Percentiles rank a stretch among this genome's conserved stretches.
Conservation (phyloP, 2,113 vertebrate genomes). For the Triplophysa rosa region DNA sequence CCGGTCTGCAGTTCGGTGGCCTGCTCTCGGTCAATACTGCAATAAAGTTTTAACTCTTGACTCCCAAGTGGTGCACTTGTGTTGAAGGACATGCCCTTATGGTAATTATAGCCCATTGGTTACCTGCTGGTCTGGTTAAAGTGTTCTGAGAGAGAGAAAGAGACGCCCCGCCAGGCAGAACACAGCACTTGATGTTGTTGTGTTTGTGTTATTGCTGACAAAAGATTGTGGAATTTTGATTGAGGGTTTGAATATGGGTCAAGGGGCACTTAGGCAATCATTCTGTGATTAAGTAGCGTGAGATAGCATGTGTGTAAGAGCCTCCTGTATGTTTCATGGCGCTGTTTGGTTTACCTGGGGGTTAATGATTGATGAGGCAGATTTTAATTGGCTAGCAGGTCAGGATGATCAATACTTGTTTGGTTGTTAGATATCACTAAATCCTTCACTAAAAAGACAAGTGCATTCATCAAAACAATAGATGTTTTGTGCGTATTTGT, state of each 20-base stretch:
- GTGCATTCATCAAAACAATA: slow-evolving; percentile 56
- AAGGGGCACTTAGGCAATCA: slow-evolving; percentile 26
- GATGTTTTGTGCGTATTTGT: slow-evolving; percentile 48
- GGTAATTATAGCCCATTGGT: slow-evolving; percentile 44
- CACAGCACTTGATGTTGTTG: background rate
- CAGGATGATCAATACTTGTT: background rate
- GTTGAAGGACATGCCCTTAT: slow-evolving; percentile 43
- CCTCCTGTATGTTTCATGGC: background rate
- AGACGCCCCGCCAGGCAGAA: background rate
- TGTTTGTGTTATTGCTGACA: background rate
- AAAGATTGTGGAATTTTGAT: slow-evolving; percentile 11
- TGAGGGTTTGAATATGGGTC: background rate
- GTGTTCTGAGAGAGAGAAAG: background rate
- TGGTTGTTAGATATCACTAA: background rate
- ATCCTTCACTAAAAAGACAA: slow-evolving; percentile 1
- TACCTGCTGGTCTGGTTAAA: background rate
- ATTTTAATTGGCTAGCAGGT: background rate
- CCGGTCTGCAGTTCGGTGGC: slow-evolving; percentile 38
- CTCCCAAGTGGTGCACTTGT: slow-evolving; percentile 46
- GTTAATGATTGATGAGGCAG: slow-evolving; percentile 4
- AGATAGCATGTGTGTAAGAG: slow-evolving; percentile 35
- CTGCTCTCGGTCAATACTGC: slow-evolving; percentile 46
- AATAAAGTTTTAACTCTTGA: slow-evolving; percentile 40
- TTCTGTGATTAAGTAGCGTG: slow-evolving; percentile 22
- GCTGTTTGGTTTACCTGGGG: slow-evolving; percentile 13